A percentile compares a stretch with the other conserved stretches of the same genome.
Conservation (phyloP, 1,140 invertebrate species). For the Ostrea denselamellosa region DNA sequence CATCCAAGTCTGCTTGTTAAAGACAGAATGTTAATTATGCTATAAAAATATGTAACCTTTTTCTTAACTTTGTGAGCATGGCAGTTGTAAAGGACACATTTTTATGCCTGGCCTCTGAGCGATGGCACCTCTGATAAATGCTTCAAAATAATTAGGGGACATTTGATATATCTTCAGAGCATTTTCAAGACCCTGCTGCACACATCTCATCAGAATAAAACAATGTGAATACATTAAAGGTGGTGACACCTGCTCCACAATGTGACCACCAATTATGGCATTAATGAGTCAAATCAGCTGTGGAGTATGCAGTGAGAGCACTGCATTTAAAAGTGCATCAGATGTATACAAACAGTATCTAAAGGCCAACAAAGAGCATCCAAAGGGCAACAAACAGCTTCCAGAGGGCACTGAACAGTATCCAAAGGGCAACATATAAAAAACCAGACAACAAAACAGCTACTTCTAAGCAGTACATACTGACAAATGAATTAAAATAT, state of each 20-base stretch:
- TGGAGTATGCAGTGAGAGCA: not conserved
- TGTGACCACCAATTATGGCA: not conserved
- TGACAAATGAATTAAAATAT: too few relatives aligned
- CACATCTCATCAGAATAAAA: conserved; percentile 1
- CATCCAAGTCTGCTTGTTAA: conserved; percentile 5
- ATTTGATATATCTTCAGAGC: conserved; percentile 31
- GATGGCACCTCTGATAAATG: conserved; percentile 32
- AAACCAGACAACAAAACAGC: not conserved
- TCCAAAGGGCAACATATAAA: not conserved
- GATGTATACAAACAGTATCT: not conserved
- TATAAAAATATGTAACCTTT: not conserved
- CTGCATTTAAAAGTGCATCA: not conserved
- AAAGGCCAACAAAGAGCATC: not conserved
- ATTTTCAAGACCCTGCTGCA: conserved; percentile 17
- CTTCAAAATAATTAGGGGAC: conserved; percentile 6
- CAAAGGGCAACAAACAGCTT: not conserved
- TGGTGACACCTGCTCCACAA: conserved; percentile 4
- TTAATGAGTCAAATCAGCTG: not conserved
- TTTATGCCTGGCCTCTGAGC: not conserved
- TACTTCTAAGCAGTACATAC: not conserved
- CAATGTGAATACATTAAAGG: not conserved
- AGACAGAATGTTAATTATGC: conserved; percentile 1
- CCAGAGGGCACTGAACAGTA: not conserved
- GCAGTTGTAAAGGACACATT: conserved; percentile 20
- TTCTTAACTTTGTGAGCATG: not conserved